Base-by-base conservation (phyloP, 2,113 vertebrate species). In the Gavia stellata region DNA sequence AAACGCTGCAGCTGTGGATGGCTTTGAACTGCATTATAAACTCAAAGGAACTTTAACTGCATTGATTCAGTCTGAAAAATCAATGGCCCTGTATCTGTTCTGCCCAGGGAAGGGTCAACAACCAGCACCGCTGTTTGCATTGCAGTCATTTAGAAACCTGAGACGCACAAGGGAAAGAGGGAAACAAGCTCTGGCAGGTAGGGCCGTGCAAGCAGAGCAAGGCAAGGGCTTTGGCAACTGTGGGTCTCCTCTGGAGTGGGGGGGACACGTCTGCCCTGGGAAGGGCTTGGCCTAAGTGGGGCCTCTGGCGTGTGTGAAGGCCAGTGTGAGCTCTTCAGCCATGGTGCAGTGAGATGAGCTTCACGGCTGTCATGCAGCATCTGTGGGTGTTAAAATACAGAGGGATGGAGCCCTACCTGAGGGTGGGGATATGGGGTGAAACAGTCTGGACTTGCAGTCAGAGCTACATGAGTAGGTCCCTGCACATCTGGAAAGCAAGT, bases 381-480 rank as follows among this genome's bases (percentile, higher is more conserved):
- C 44, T 8, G 3, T 7, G 36, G 31, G 5, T 40, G 33, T n/a
- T 34, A 36, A 66, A 67, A 14, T 16, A 38, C 9, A 3, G 26
- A 16, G 28, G 40, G 42, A 18, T 20, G 50, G 45, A 93, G 40
- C 29, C 36, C 26, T 14, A 15, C 36, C 34, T 70, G 55, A 40
- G 53, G 34, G 34, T 4, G 19, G 5, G 19, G 5, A 2, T 55
- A 15, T 67, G 31, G 38, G 38, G 14, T 61, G 53, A 52, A 61
- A 44, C 44, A 53, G 26, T 53, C 40, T 7, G 4, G 29, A 5
- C 14, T 13, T 28, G 24, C 10, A 12, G 34, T 12, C 16, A 18
- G 28, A 56, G 15, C n/a, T 14, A 1, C 0, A 1, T 3, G 21
- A 45, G 9, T 5, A 50, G 13, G 14, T 55, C 19, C 49, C 56